Conservation (phyloP, 2,113 vertebrate species). For the Rhinoptilus africanus region DNA sequence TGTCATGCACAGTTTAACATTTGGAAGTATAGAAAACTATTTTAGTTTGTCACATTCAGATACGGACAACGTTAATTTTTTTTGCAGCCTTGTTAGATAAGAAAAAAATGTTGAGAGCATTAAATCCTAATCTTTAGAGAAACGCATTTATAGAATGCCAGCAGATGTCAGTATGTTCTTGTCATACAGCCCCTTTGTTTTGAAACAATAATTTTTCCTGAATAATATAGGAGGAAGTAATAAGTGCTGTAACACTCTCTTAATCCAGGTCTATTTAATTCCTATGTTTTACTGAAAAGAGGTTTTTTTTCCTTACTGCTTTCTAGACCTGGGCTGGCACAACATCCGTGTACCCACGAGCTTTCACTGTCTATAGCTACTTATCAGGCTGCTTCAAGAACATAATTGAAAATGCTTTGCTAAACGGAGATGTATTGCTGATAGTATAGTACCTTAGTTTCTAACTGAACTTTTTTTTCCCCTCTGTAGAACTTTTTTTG, state of each 20-base stretch:
- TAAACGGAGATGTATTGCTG: neutral
- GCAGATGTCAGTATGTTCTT: slow-evolving; percentile 79
- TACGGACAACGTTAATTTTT: neutral
- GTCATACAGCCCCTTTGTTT: slow-evolving; percentile 30
- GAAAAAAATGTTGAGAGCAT: neutral
- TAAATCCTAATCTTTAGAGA: neutral
- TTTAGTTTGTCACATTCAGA: neutral
- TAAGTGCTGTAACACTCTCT: neutral
- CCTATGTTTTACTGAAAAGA: neutral
- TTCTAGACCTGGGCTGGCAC: neutral
- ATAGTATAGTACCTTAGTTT: neutral
- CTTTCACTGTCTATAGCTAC: neutral
- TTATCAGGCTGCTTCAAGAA: neutral
- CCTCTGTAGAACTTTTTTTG: neutral
- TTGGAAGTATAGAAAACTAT: neutral
- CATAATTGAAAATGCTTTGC: neutral
- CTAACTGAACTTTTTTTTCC: neutral
- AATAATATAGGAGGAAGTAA: neutral
- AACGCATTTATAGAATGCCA: slow-evolving; percentile 59
- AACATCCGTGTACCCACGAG: rapidly evolving
- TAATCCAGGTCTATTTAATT: neutral
- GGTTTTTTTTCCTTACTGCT: neutral
- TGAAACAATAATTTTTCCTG: neutral
- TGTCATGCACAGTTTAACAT: neutral
- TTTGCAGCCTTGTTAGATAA: neutral